Evolutionary conservation across 1,140 invertebrate species (phyloP), one percentile per base, ranked within the genome.

Genomic region (Cataglyphis hispanica): DNA sequence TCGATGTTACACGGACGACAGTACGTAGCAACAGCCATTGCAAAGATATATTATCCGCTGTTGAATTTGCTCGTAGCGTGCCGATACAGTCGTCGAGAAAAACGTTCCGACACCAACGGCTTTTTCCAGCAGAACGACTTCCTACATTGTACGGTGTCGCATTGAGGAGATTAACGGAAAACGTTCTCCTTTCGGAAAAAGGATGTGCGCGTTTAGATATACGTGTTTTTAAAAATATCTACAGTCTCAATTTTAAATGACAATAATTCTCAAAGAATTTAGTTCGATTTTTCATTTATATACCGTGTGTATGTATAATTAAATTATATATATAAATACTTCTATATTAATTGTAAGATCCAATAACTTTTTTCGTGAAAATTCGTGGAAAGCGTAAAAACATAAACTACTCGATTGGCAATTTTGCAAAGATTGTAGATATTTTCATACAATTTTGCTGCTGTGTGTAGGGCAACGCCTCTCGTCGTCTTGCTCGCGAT

Each of bases 401-500:
- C n/a, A 34, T n/a, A n/a, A n/a, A n/a, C n/a, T 34, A 63, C 22
- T 19, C 37, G 50, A 81, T 70, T 70, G 78, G 72, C 53, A 43
- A 46, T 2, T 81, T 83, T 8, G 78, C 53, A 60, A 50, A 50
- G 53, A 61, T 72, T 46, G 10, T 60, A 72, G 34, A 34, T 22
- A 31, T 46, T 37, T 37, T 50, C 22, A 69, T 58, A 31, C 16
- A 40, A 19, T 69, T 81, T 43, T 64, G 61, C 22, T 80, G 25
- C 22, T 43, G 60, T 22, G 19, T 22, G 27, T 31, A 27, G 27
- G 2, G 37, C 58, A 25, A 60, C 5, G 43, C 10, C 34, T 76
- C 58, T 77, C 76, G 87, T 86, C 76, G 74, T 43, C 58, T 70
- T 84, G 87, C 64, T 67, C 88, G 72, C 84, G 87, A 78, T 84